These are phyloP conservation scores for Suricata suricatta DNA, from an alignment of 2,113 vertebrate genomes.

Conservation along the genomic window DNA sequence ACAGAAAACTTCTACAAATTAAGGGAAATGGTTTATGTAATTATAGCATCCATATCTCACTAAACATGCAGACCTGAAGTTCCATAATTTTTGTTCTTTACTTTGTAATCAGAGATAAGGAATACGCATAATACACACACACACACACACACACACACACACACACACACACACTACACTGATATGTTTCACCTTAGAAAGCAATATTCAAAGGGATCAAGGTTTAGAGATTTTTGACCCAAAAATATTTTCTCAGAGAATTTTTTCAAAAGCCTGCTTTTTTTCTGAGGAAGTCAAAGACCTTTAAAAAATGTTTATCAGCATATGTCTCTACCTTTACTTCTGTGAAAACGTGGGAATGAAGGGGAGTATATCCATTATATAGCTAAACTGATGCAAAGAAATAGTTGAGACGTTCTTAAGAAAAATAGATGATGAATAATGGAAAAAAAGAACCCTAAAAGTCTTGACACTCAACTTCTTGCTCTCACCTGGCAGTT, in stretches of 20 bases:
- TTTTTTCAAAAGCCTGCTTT: not conserved
- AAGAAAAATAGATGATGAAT: not conserved
- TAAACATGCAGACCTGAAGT: not conserved
- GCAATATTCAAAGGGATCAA: not conserved
- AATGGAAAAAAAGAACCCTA: not conserved
- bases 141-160: not conserved
- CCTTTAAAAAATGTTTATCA: not conserved
- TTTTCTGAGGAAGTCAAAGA: not conserved
- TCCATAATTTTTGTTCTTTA: not conserved
- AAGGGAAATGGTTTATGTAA: not conserved
- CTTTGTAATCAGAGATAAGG: not conserved
- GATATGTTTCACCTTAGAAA: not conserved
- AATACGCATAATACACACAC: not conserved
- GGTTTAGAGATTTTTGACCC: not conserved
- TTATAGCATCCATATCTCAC: not conserved
- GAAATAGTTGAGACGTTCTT: not conserved
- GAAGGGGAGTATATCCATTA: not conserved
- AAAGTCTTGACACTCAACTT: not conserved
- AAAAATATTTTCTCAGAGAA: not conserved
- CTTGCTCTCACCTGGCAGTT: not conserved
- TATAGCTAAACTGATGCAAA: not conserved
- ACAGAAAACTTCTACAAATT: not conserved
- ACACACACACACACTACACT: not conserved
- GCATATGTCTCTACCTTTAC: not conserved
- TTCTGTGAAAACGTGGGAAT: not conserved